Evolutionary conservation across 1,140 invertebrate genomes (phyloP), one percentile per base, ranked within the genome.

Genomic region (Coenobita brevimanus): DNA sequence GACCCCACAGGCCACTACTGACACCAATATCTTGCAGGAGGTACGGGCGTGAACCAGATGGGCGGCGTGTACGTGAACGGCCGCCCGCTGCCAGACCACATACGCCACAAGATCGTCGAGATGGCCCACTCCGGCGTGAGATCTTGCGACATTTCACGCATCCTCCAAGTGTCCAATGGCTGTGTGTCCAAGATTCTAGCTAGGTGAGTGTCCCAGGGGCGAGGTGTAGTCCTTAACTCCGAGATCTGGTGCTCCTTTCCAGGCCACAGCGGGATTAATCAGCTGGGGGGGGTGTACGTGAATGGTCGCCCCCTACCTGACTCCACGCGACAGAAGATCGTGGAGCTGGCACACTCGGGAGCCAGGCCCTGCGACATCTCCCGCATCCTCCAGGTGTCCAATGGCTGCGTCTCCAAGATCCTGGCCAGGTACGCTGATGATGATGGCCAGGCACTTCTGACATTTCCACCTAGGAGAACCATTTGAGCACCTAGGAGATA

Each of bases 281-380:
- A 95, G 91, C 92, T 95, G 54, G 94, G 94, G 81, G 95, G 94
- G 50, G 94, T 94, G 60, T 94, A 94, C 91, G 94, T 95, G 43
- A 95, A 95, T 91, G 94, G 94, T 30, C 92, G 94, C 75, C 95
- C 95, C 57, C 92, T 95, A 62, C 94, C 94, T 10, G 94, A 95
- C 89, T 92, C 92, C 33, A 95, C 94, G 21, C 91, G 94, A 38
- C 93, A 94, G 88, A 92, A 98, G 94, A 99, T 99, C 91, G 97
- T 99, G 76, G 97, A 99, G 93, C 93, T 99, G 91, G 97, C 97
- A 33, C 97, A 98, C 92, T 97, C 97, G 13, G 98, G 98, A 75
- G 97, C 97, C 3, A 92, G 98, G 89, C 97, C 98, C 0, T 99
- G 97, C 94, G 98, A 98, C 94, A 99, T 99, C 92, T 97, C 97